Base-by-base conservation (phyloP, 1,140 invertebrate species). In the Tetragonula clypearis region DNA sequence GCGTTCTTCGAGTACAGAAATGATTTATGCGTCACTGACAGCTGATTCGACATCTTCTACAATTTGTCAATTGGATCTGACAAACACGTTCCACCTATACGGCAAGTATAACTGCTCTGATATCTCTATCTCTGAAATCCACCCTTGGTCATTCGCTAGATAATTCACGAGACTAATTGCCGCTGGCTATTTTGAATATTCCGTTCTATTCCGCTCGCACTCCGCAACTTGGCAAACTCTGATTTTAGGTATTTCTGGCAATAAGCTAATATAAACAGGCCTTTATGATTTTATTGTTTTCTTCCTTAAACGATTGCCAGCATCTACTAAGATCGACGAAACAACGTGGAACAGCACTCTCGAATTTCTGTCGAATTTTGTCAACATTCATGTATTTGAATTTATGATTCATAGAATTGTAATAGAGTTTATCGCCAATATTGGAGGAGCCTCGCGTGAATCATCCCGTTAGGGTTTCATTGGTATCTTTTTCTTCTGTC, bases 231-330 rank as follows among this genome's bases (percentile, higher is more conserved):
- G 80, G 80, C 80, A 82, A 55, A 19, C 60, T 19, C 1, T 15
- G 65, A 69, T 56, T 81, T 21, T 5, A 12, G 49, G 17, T 62
- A 81, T 53, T 86, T 87, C 60, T 60, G 55, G n/a, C 78, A 17
- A 30, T 53, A n/a, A 60, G n/a, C 69, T 62, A 79, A 41, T 35
- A 66, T 41, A 56, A 84, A 30, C 58, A 56, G 41, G 11, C 26
- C 66, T 41, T 72, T 30, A 23, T 9, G n/a, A 68, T 72, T 82
- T 21, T 30, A 66, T 66, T 66, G 65, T 66, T 66, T 30, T 8
- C 65, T 30, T 66, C 26, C 65, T 66, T 66, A 30, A 9, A 26
- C 65, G 65, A 66, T 2, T 66, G 65, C 65, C 65, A 66, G 65
- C 15, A 19, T 73, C n/a, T 35, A 69, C 30, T 69, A 6, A 49